These are phyloP conservation scores for Ateles fusciceps DNA, from an alignment of 2,797 vertebrate species.

Conservation along the genomic window DNA sequence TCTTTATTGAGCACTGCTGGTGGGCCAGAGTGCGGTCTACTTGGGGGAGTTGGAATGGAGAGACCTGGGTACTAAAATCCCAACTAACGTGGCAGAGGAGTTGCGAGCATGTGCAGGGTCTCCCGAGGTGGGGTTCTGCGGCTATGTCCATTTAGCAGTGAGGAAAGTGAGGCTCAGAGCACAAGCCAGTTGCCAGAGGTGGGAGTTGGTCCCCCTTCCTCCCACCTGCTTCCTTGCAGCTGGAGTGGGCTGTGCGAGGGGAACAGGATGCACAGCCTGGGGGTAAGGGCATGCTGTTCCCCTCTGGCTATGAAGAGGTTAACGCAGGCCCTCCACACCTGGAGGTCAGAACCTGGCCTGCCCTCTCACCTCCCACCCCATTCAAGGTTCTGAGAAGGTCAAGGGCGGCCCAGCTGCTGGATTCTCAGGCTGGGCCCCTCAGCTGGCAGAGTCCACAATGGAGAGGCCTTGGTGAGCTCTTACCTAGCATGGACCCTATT, in stretches of 20 bases:
- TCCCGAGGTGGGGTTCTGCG: not conserved
- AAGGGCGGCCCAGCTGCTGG: not conserved
- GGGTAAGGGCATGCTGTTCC: not conserved
- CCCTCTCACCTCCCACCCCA: not conserved
- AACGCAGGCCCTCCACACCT: no score
- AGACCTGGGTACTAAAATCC: not conserved
- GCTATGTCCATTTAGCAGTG: not conserved
- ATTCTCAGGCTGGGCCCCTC: not conserved
- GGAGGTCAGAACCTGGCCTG: not conserved
- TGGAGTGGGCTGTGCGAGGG: not conserved
- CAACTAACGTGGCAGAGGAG: accelerated
- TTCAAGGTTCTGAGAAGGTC: not conserved
- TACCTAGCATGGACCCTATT: not conserved
- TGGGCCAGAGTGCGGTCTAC: not conserved
- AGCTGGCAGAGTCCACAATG: accelerated
- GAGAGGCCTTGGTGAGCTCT: not conserved
- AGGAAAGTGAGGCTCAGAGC: not conserved
- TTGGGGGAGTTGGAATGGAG: not conserved
- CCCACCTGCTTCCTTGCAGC: not conserved
- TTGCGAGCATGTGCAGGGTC: no score
- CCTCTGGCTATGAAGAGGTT: not conserved
- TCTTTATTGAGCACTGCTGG: not conserved
- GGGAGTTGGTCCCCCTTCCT: not conserved
- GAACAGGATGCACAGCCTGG: accelerated
- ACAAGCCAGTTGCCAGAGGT: accelerated